A percentile compares a stretch with the other conserved stretches of the same genome.
These are phyloP conservation scores for Harpagus bidentatus DNA, from an alignment of 2,113 vertebrate species.

Conservation along the genomic window DNA sequence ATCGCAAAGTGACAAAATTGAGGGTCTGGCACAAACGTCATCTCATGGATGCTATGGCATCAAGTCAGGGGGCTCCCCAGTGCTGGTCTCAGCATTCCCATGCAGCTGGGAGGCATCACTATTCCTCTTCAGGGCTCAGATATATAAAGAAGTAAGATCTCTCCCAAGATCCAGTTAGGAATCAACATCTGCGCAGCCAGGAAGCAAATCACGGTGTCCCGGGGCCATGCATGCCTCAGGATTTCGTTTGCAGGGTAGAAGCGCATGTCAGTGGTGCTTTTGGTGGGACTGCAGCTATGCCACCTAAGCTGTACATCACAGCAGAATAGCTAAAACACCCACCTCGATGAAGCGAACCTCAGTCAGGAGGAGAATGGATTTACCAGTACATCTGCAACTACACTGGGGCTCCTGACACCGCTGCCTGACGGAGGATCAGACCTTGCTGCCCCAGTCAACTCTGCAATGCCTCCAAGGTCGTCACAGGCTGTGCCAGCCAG, in stretches of 20 bases:
- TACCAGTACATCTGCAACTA: background rate
- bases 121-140: background rate
- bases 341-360: rapidly evolving
- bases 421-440: background rate
- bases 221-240: background rate
- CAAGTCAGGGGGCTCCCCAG: background rate
- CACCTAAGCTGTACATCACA: rapidly evolving
- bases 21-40: background rate
- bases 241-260: background rate
- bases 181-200: background rate
- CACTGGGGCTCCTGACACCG: rapidly evolving
- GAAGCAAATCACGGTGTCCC: background rate
- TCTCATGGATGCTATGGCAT: background rate
- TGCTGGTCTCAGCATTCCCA: rapidly evolving
- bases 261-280: background rate
- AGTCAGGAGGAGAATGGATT: background rate
- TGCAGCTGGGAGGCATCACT: background rate
- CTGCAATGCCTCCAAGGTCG: rapidly evolving
- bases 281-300: background rate
- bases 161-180: background rate
- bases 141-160: background rate
- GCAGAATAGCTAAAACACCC: background rate
- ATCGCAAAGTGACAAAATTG: background rate
- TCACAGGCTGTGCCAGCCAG: background rate
- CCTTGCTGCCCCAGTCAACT: background rate